phyloP scores from a whole-genome alignment of 2,888 invertebrate species.

The Polylopha cassiicola region DNA sequence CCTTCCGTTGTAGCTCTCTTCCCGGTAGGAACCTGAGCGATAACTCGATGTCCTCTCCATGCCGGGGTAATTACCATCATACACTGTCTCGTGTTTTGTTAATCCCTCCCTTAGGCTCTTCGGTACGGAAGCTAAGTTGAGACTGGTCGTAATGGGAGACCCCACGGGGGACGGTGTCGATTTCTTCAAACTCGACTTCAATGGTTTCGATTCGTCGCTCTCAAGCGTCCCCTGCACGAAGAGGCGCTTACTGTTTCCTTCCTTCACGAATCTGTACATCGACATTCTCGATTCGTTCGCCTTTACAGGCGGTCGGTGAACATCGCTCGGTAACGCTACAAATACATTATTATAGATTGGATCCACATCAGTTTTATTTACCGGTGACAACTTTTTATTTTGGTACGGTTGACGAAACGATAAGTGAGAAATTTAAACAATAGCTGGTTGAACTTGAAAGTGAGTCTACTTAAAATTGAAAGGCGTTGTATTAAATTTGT shows the following conservation, averaged over 20 bases:
- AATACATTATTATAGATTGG: conserved; percentile 58
- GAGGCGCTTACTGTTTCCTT: conserved; percentile 79
- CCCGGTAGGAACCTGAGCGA: conserved; percentile 60
- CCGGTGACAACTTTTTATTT: conserved; percentile 35
- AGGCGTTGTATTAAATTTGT: conserved; percentile 36
- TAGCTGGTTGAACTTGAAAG: conserved; percentile 39
- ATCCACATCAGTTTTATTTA: conserved; percentile 37
- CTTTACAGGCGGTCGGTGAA: conserved; percentile 48
- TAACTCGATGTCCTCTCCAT: conserved; percentile 63
- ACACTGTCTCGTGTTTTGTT: conserved; percentile 70
- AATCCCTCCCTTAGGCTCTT: conserved; percentile 73
- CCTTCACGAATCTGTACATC: conserved; percentile 90
- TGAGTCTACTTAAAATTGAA: conserved; percentile 42
- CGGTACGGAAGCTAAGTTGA: conserved; percentile 76
- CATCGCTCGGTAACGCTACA: conserved; percentile 44
- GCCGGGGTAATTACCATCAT: conserved; percentile 69
- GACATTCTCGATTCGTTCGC: conserved; percentile 70
- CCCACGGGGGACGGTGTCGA: conserved; percentile 70
- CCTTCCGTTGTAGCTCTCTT: conserved; percentile 67
- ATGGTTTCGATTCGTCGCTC: conserved; percentile 75
- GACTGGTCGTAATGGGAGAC: conserved; percentile 80
- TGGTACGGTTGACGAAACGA: conserved; percentile 24
- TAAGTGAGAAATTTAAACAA: conserved; percentile 30
- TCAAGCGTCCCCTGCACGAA: conserved; percentile 86
- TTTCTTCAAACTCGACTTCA: conserved; percentile 74